Evolutionary conservation across 2,113 vertebrate species (phyloP).

Genomic region (Albula glossodonta): DNA sequence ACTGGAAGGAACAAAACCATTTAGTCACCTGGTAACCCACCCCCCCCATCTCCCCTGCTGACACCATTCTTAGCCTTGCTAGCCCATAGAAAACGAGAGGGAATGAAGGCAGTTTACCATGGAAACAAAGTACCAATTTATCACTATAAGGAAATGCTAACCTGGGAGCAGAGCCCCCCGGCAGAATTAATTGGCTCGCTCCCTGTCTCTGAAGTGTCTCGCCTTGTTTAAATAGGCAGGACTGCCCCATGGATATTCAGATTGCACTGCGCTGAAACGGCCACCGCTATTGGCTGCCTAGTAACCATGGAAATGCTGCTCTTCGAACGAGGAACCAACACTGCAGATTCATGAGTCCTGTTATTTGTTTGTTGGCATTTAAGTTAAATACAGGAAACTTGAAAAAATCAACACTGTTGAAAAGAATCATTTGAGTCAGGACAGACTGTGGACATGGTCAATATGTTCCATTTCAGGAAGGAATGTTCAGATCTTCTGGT

Average conservation of each 20-base stretch:
- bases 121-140: conserved; percentile 74
- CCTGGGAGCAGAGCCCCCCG: conserved; percentile 69
- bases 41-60: conserved; percentile 48
- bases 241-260: conserved; percentile 65
- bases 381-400: background rate
- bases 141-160: conserved; percentile 78
- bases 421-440: no score
- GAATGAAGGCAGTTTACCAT: conserved; percentile 60
- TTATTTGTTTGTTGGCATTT: no score
- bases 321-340: conserved; percentile 62
- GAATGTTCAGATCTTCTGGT: no score
- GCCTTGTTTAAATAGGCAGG: conserved; percentile 73
- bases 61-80: conserved; percentile 58
- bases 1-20: conserved; percentile 54
- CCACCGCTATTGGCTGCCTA: conserved; percentile 61
- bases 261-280: conserved; percentile 45
- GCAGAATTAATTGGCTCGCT: conserved; percentile 77
- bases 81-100: conserved; percentile 48
- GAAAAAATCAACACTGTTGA: background rate
- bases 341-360: background rate
- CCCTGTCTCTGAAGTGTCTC: conserved; percentile 74
- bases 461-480: no score
- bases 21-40: conserved; percentile 65
- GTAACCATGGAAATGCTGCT: conserved; percentile 67
- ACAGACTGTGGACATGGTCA: no score